phyloP scores from a whole-genome alignment of 2,113 vertebrate species.

The Oceanites oceanicus region DNA sequence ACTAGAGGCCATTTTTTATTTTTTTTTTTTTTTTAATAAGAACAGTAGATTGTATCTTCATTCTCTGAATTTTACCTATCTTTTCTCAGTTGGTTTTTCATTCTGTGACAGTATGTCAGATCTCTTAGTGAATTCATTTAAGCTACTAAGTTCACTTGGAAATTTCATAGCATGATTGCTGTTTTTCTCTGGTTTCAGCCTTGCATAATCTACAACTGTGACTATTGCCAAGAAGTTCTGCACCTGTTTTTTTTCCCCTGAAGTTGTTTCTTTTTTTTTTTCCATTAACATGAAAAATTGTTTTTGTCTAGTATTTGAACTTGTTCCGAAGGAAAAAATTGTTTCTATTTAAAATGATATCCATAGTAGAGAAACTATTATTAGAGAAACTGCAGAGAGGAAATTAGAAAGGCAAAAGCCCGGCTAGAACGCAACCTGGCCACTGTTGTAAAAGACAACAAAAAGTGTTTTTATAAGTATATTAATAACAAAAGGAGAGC shows the following conservation, averaged over 20 bases:
- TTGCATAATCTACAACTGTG: not conserved
- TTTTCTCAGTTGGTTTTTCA: not conserved
- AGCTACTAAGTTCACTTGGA: not conserved
- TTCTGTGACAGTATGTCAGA: not conserved
- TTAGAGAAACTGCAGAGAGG: too few species aligned
- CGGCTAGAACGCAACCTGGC: too few species aligned
- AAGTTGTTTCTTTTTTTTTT: not conserved
- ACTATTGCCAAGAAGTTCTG: not conserved
- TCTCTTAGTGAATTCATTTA: not conserved
- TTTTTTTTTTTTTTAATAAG: not conserved
- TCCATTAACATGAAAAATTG: too few species aligned
- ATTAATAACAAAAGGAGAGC: too few species aligned
- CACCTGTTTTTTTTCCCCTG: not conserved
- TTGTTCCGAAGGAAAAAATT: not conserved
- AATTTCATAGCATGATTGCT: not conserved
- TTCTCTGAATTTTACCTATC: not conserved
- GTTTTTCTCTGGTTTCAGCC: not conserved
- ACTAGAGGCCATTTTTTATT: rapidly evolving
- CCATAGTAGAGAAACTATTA: not conserved
- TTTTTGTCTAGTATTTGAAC: not conserved
- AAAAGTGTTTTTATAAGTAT: too few species aligned
- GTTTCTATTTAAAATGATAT: not conserved
- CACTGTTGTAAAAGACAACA: too few species aligned
- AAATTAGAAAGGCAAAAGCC: too few species aligned
- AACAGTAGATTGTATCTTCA: not conserved